These are phyloP conservation scores for Aphelinus atriplicis DNA, from an alignment of 1,140 invertebrate genomes.

Conservation along the genomic window DNA sequence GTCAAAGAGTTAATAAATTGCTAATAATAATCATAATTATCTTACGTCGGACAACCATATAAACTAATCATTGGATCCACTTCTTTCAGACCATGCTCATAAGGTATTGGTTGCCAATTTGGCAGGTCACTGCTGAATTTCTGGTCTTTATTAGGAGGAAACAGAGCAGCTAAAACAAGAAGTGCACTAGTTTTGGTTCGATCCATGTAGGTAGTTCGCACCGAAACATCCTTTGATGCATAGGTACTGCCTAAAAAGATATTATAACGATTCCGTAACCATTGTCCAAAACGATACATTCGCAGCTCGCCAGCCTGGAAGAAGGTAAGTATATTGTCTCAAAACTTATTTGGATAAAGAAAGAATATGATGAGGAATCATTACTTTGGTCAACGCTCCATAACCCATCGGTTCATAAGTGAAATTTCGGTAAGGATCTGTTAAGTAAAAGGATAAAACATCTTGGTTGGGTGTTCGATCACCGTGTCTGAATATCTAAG, in stretches of 20 bases:
- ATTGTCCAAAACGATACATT: slow-evolving; percentile 61
- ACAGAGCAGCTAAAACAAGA: slow-evolving; percentile 56
- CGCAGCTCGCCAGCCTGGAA: slow-evolving; percentile 60
- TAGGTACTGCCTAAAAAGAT: slow-evolving; percentile 62
- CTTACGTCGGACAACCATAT: slow-evolving; percentile 19
- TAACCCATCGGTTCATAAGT: background rate
- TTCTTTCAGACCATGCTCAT: slow-evolving; percentile 27
- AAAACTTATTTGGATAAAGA: too few relatives aligned
- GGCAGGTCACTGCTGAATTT: slow-evolving; percentile 52
- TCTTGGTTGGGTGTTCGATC: slow-evolving; percentile 2
- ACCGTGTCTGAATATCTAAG: slow-evolving; percentile 5
- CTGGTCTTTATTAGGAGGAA: slow-evolving; percentile 48
- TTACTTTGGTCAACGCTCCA: slow-evolving; percentile 21
- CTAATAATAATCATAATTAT: background rate
- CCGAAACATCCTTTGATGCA: slow-evolving; percentile 57
- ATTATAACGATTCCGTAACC: slow-evolving; percentile 59
- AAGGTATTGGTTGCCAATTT: slow-evolving; percentile 59
- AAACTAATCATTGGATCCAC: slow-evolving; percentile 44
- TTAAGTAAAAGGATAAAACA: background rate
- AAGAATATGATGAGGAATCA: too few relatives aligned
- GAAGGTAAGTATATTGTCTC: background rate
- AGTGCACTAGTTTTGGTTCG: slow-evolving; percentile 67
- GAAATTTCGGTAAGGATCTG: background rate
- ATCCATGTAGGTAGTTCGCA: slow-evolving; percentile 69
- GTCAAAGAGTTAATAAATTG: too few relatives aligned